Evolutionary conservation across 1,140 invertebrate species (phyloP).

Genomic region (Andrena cerasifolii): DNA sequence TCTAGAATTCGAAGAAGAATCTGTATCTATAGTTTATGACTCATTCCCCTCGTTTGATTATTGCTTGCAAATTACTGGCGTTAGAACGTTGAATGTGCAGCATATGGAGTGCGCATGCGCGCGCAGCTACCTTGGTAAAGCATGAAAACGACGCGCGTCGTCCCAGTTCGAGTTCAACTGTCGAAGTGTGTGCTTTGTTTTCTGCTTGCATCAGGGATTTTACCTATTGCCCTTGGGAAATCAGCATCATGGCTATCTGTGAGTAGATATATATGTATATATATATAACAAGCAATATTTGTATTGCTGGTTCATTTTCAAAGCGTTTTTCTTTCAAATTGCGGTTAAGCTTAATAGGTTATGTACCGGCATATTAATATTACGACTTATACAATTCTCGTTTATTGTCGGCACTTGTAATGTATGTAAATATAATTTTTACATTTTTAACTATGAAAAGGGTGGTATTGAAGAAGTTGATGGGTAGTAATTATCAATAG

Average conservation of each 20-base stretch:
- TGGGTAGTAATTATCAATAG: too few species aligned
- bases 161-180: constrained; percentile 48
- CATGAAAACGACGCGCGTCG: constrained; percentile 5
- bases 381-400: too few species aligned
- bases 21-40: constrained; percentile 33
- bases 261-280: constrained; percentile 33
- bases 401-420: too few species aligned
- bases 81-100: not conserved
- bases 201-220: not conserved
- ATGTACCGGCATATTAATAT: too few species aligned
- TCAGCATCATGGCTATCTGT: constrained; percentile 60
- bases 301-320: not conserved
- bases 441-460: too few species aligned
- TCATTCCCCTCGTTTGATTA: constrained; percentile 45
- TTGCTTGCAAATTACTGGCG: not conserved
- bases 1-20: constrained; percentile 8
- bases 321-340: not conserved
- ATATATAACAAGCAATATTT: not conserved
- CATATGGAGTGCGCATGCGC: not conserved
- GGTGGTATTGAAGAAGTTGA: too few species aligned
- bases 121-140: not conserved
- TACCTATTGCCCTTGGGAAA: not conserved
- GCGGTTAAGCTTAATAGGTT: too few species aligned
- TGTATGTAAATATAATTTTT: too few species aligned
- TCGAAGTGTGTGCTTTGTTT: not conserved